These are phyloP conservation scores for Epirrhoe alternata DNA, from an alignment of 2,888 invertebrate species.

Conservation along the genomic window DNA sequence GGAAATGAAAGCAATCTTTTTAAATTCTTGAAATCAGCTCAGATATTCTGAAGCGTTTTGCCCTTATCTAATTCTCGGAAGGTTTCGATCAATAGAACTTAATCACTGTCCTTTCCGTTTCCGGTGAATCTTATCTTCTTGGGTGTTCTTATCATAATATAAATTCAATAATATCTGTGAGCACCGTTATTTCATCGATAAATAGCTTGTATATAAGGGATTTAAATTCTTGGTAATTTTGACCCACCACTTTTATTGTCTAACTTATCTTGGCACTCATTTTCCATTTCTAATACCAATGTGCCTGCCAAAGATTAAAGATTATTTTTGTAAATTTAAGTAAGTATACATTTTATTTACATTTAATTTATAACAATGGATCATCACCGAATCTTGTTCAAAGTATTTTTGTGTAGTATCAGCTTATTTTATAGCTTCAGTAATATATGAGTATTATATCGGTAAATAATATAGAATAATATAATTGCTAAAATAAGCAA, in stretches of 20 bases:
- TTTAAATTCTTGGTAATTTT: background rate
- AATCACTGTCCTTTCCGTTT: constrained; percentile 25
- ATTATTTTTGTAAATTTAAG: constrained; percentile 32
- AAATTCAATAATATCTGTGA: constrained; percentile 4
- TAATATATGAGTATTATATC: background rate
- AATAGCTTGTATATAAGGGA: background rate
- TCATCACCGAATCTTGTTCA: background rate
- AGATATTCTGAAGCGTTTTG: background rate
- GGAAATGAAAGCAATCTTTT: background rate
- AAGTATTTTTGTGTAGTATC: background rate
- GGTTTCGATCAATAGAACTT: background rate
- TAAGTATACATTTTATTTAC: constrained; percentile 10
- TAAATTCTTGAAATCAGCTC: background rate
- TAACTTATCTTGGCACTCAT: constrained; percentile 31
- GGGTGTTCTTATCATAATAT: constrained; percentile 2
- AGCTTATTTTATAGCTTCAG: background rate
- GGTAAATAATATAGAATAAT: background rate
- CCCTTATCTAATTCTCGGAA: background rate
- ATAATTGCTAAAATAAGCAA: constrained; percentile 9
- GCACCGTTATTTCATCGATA: background rate
- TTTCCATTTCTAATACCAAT: constrained; percentile 52
- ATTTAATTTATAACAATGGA: background rate
- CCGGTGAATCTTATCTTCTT: constrained; percentile 13
- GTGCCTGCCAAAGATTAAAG: constrained; percentile 68
- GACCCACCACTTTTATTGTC: constrained; percentile 1